phyloP scores from a whole-genome alignment of 2,888 invertebrate species.

The Stenichneumon culpator region DNA sequence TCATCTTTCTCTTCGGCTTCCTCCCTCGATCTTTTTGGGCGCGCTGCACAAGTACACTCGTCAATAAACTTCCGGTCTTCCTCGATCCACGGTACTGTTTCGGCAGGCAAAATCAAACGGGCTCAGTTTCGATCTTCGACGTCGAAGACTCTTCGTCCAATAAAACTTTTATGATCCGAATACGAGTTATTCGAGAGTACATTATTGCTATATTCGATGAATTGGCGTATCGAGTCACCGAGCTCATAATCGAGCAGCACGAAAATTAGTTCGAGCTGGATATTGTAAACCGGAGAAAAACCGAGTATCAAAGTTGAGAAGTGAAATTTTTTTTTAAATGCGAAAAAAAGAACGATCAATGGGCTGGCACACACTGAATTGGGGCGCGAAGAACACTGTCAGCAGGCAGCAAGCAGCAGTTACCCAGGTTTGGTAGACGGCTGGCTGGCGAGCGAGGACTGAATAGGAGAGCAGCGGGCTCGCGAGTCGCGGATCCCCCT shows the following conservation, averaged over 20 bases:
- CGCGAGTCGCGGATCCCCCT: slow-evolving; percentile 75
- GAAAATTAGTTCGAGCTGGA: not conserved
- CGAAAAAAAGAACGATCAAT: not conserved
- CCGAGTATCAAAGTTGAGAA: too few species aligned
- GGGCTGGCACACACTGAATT: slow-evolving; percentile 61
- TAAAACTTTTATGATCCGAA: too few species aligned
- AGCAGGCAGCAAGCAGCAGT: slow-evolving; percentile 58
- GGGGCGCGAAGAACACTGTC: slow-evolving; percentile 70
- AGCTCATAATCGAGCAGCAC: too few species aligned
- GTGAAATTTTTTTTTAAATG: too few species aligned
- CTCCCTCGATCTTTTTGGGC: not conserved
- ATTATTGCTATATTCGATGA: too few species aligned
- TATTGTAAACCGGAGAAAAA: too few species aligned
- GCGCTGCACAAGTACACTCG: slow-evolving; percentile 13
- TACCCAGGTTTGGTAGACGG: slow-evolving; percentile 69
- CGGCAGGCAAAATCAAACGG: not conserved
- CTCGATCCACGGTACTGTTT: not conserved
- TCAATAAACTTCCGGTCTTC: not conserved
- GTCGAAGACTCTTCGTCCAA: not conserved
- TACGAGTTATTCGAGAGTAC: too few species aligned
- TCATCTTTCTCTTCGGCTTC: not conserved
- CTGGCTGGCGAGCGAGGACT: slow-evolving; percentile 83
- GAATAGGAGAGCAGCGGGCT: slow-evolving; percentile 82
- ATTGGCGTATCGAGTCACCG: too few species aligned
- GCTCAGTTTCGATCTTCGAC: not conserved